Base-by-base conservation (phyloP, 2,888 invertebrate species). In the Microchrysa polita region DNA sequence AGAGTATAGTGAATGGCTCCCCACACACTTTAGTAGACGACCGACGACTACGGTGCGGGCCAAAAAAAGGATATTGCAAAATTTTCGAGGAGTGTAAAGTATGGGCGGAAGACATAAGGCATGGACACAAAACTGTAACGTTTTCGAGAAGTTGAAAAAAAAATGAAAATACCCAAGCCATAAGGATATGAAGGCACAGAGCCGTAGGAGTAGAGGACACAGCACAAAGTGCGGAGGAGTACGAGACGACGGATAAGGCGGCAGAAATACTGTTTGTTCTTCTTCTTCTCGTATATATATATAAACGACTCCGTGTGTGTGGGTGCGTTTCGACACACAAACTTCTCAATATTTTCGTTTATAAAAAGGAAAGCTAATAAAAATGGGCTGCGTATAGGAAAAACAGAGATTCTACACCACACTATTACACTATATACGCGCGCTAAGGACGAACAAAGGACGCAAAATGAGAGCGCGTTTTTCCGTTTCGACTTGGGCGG, bases 51-150 rank as follows among this genome's bases (percentile, higher is more conserved):
- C n/a, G n/a, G n/a, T n/a, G n/a, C n/a, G n/a, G n/a, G n/a, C n/a
- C n/a, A n/a, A n/a, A n/a, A n/a, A 65, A 65, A 65, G 65, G 65
- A 65, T 65, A 65, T 65, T 65, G 65, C 65, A 34, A 65, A 65
- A 65, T 44, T 65, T 5, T 48, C 18, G 44, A 48, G 65, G 65
- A 18, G 65, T 44, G 48, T 48, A 44, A 34, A 14, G 65, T 22
- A n/a, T n/a, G n/a, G n/a, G n/a, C n/a, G n/a, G n/a, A n/a, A 5
- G 42, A 22, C 48, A 12, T 4, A 12, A 48, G 12, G 48, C 48
- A 48, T n/a, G 16, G 48, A 48, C 16, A n/a, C 16, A n/a, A 34
- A 12, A 48, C 48, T 48, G 48, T 48, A 48, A n/a, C 12, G 48
- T n/a, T n/a, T 12, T 48, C 16, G 48, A 12, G 12, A 48, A 48